Conservation (phyloP, 2,797 vertebrate genomes). For the Uromys caudimaculatus region DNA sequence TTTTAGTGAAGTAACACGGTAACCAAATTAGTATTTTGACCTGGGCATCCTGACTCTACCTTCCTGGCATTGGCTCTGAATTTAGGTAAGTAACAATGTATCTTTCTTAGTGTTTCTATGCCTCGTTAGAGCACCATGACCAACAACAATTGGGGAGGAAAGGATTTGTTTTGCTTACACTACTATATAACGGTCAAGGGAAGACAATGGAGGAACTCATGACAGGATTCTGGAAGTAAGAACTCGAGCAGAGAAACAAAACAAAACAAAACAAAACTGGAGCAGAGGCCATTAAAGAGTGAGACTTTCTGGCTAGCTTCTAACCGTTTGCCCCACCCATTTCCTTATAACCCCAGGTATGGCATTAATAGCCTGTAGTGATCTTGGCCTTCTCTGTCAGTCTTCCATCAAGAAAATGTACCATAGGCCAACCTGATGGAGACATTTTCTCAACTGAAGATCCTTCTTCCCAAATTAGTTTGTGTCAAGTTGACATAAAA, state of each 20-base stretch:
- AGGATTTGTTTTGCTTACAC: background rate
- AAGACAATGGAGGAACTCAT: background rate
- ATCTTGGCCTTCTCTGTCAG: background rate
- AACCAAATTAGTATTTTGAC: background rate
- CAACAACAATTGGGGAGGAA: background rate
- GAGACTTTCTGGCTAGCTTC: background rate
- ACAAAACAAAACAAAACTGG: background rate
- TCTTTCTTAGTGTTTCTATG: background rate
- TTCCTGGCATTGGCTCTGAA: background rate
- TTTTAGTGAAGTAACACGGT: background rate
- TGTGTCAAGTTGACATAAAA: background rate
- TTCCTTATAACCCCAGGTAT: background rate
- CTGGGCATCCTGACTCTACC: background rate
- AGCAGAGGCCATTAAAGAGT: background rate
- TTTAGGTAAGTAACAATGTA: background rate
- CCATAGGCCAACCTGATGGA: background rate
- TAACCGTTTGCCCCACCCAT: background rate
- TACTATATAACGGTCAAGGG: background rate
- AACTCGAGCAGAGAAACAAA: background rate
- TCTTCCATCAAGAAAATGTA: background rate
- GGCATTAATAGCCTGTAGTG: background rate
- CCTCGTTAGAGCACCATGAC: background rate
- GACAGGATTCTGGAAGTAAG: background rate
- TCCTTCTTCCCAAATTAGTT: background rate
- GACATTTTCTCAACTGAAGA: background rate